These are phyloP conservation scores for Heliconius hortense DNA, from an alignment of 2,888 invertebrate genomes.

Conservation along the genomic window DNA sequence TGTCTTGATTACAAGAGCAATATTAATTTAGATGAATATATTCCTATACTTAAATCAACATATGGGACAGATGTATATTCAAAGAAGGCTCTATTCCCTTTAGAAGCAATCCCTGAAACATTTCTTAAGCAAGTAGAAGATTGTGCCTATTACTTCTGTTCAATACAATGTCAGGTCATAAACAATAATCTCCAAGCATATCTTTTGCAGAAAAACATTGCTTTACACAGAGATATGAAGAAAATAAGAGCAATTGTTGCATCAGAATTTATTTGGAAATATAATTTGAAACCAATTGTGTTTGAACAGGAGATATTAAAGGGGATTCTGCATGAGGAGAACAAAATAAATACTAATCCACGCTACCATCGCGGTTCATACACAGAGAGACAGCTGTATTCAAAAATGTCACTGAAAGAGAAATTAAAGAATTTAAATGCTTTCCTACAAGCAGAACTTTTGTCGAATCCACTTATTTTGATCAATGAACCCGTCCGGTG, in stretches of 20 bases:
- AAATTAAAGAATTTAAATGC: constrained; percentile 72
- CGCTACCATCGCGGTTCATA: constrained; percentile 81
- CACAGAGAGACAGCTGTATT: constrained; percentile 78
- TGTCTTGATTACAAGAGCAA: constrained; percentile 84
- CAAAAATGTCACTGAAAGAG: constrained; percentile 71
- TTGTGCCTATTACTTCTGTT: constrained; percentile 85
- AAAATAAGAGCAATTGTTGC: constrained; percentile 77
- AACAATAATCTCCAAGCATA: constrained; percentile 85
- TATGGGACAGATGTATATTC: constrained; percentile 70
- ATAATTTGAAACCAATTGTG: constrained; percentile 79
- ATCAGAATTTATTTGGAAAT: constrained; percentile 82
- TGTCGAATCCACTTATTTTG: constrained; percentile 65
- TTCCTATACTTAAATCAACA: constrained; percentile 68
- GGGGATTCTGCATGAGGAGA: constrained; percentile 69
- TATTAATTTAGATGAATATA: constrained; percentile 61
- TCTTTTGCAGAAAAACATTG: constrained; percentile 70
- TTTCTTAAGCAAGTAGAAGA: constrained; percentile 85
- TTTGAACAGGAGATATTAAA: constrained; percentile 74
- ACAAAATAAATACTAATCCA: constrained; percentile 72
- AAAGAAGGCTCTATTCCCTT: constrained; percentile 81
- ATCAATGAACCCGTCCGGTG: constrained; percentile 63
- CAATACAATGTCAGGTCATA: constrained; percentile 85
- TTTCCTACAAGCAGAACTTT: constrained; percentile 67
- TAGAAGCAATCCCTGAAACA: constrained; percentile 80
- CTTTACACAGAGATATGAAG: constrained; percentile 68